phyloP scores from a whole-genome alignment of 2,113 vertebrate genomes.

The Amphiprion percula region DNA sequence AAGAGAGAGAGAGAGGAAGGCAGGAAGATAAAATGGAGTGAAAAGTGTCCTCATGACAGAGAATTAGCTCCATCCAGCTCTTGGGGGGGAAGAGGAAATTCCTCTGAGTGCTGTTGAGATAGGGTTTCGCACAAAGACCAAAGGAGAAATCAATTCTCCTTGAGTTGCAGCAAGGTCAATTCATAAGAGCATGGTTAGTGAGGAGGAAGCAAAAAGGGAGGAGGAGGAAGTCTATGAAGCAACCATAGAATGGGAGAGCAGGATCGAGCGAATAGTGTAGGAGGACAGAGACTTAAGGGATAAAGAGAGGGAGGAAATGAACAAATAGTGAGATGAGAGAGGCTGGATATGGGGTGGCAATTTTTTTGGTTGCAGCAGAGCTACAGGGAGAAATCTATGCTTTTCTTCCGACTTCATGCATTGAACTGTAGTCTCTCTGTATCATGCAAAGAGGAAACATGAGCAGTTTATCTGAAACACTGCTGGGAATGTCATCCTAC shows the following conservation, averaged over 20 bases:
- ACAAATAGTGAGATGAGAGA: conserved; percentile 41
- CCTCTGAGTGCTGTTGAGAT: conserved; percentile 76
- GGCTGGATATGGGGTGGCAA: conserved; percentile 14
- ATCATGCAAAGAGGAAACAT: conserved; percentile 49
- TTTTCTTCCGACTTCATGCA: conserved; percentile 27
- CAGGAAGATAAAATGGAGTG: conserved; percentile 61
- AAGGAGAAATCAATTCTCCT: conserved; percentile 84
- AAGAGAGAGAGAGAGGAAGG: conserved; percentile 18
- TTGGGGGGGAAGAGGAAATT: conserved; percentile 63
- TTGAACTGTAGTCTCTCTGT: conserved; percentile 34
- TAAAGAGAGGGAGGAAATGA: conserved; percentile 48
- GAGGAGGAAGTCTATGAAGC: conserved; percentile 48
- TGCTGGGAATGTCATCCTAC: conserved; percentile 39
- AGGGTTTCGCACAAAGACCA: conserved; percentile 78
- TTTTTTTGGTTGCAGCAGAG: conserved; percentile 42
- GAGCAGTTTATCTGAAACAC: conserved; percentile 44
- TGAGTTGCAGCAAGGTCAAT: conserved; percentile 82
- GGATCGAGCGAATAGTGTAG: conserved; percentile 32
- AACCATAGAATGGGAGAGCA: conserved; percentile 32
- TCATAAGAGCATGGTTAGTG: conserved; percentile 49
- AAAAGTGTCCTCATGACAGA: conserved; percentile 77
- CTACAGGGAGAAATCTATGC: conserved; percentile 41
- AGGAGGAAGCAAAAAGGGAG: conserved; percentile 35
- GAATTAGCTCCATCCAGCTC: conserved; percentile 71
- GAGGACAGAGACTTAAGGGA: conserved; percentile 36